phyloP scores from a whole-genome alignment of 2,113 vertebrate species.

The Cololabis saira region DNA sequence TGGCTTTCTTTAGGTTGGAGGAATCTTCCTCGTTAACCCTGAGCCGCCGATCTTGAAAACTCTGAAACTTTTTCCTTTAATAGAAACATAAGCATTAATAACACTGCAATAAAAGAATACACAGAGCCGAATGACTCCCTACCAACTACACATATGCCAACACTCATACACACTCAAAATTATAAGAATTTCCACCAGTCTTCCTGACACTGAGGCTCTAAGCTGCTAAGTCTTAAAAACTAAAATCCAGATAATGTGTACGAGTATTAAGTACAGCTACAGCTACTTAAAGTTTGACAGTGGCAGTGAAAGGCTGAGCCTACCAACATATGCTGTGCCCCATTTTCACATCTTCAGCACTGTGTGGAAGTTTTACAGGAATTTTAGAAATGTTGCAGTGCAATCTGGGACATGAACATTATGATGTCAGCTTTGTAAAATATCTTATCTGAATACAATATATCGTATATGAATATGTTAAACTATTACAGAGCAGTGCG shows the following conservation, averaged over 20 bases:
- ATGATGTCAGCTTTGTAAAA: conserved; percentile 16
- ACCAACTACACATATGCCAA: no score
- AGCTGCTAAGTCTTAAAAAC: conserved; percentile 13
- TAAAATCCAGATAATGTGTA: conserved; percentile 8
- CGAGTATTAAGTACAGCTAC: conserved; percentile 4
- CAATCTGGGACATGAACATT: not conserved
- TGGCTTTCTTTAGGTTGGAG: conserved; percentile 88
- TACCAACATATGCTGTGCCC: no score
- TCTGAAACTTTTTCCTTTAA: conserved; percentile 96
- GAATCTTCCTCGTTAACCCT: conserved; percentile 91
- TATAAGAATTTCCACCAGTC: no score
- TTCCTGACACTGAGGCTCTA: not conserved
- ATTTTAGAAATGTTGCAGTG: not conserved
- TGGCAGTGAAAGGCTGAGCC: not conserved
- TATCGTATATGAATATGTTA: no score
- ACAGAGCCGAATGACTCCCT: not conserved
- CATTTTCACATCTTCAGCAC: not conserved
- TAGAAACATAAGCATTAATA: not conserved
- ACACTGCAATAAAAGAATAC: not conserved
- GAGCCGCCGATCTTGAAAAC: conserved; percentile 95
- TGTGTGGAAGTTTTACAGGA: not conserved
- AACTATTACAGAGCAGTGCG: not conserved
- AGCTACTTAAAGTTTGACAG: not conserved
- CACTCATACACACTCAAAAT: no score
- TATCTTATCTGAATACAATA: conserved; percentile 4